These are phyloP conservation scores for Pseudomyrmex pallidus DNA, from an alignment of 1,140 invertebrate genomes.

Conservation along the genomic window DNA sequence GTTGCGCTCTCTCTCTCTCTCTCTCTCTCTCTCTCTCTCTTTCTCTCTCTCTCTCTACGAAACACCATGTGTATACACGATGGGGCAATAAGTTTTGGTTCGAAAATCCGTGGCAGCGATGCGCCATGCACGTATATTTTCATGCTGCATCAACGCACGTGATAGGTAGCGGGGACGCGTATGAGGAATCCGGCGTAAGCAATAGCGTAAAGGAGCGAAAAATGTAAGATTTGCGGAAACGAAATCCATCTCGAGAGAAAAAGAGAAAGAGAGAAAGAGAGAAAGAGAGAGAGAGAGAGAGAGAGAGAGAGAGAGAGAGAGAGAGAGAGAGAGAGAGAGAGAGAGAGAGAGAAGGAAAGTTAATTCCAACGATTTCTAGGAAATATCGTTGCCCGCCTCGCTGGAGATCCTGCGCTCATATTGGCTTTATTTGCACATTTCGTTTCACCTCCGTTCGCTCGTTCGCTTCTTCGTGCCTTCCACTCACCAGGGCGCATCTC, in stretches of 20 bases:
- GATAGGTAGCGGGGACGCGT: constrained; percentile 4
- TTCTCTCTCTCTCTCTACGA: neutral
- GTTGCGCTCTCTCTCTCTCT: neutral
- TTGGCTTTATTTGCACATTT: constrained; percentile 84
- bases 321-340: no score
- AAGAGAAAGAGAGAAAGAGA: neutral
- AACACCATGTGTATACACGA: no score
- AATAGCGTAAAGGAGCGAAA: constrained; percentile 8
- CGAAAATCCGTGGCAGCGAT: constrained; percentile 41
- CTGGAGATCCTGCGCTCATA: constrained; percentile 79
- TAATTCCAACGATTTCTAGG: constrained; percentile 76
- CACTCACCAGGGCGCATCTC: constrained; percentile 40
- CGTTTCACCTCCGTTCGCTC: constrained; percentile 76
- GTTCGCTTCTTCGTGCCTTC: constrained; percentile 8
- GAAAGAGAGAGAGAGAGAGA: neutral
- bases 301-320: neutral
- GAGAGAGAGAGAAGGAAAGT: constrained; percentile 69
- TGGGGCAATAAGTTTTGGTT: neutral
- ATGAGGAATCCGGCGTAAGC: constrained; percentile 34
- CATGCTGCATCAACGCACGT: constrained; percentile 51
- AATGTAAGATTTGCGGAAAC: no score
- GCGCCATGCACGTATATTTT: constrained; percentile 41
- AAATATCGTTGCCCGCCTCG: constrained; percentile 79
- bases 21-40: neutral
- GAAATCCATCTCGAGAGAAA: neutral